phyloP scores from a whole-genome alignment of 2,113 vertebrate genomes.

The Rhodinocichla rosea region DNA sequence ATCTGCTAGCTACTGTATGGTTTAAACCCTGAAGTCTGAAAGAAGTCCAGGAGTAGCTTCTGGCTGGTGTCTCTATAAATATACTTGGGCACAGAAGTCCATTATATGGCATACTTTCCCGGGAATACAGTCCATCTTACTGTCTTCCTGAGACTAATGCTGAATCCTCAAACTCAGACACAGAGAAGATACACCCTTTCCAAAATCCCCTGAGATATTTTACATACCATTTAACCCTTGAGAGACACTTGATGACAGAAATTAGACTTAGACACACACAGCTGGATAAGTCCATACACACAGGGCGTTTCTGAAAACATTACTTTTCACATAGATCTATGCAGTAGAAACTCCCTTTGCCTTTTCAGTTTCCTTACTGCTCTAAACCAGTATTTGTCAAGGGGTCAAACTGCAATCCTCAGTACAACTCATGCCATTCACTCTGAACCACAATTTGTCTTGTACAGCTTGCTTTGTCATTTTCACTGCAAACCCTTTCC shows the following conservation, averaged over 20 bases:
- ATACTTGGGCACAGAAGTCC: neutral
- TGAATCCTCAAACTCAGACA: neutral
- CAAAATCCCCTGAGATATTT: neutral
- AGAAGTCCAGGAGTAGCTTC: neutral
- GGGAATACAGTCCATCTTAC: neutral
- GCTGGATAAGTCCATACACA: neutral
- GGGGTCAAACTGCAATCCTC: neutral
- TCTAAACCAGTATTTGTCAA: neutral
- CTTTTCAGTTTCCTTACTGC: neutral
- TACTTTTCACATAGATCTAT: neutral
- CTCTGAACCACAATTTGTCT: neutral
- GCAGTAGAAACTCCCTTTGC: neutral
- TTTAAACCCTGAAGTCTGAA: neutral
- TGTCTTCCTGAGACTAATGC: neutral
- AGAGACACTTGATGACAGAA: neutral
- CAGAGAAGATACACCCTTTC: neutral
- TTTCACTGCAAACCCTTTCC: neutral
- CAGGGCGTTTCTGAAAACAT: neutral
- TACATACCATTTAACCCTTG: neutral
- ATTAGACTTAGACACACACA: accelerated
- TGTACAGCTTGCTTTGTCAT: neutral
- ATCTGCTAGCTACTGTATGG: neutral
- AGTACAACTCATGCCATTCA: neutral
- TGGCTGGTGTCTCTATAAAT: neutral
- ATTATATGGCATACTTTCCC: neutral